These are phyloP conservation scores for Hoplostethus mediterraneus DNA, from an alignment of 2,797 vertebrate genomes.

Conservation along the genomic window DNA sequence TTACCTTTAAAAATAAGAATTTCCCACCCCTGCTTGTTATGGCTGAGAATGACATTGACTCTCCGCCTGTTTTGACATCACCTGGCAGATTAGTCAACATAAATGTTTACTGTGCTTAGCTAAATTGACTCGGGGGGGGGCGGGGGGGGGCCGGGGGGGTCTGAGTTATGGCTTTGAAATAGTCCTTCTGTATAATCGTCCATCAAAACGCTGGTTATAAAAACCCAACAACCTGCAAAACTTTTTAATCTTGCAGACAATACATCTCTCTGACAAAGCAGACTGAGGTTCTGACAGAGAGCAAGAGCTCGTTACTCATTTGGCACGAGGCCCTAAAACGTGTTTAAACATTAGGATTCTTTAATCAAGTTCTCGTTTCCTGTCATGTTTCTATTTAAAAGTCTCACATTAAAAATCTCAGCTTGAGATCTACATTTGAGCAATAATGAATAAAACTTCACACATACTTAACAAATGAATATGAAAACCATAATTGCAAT, in stretches of 20 bases:
- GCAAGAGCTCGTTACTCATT: constrained; percentile 53
- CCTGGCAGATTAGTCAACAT: constrained; percentile 58
- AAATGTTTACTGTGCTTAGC: constrained; percentile 37
- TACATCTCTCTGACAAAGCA: constrained; percentile 64
- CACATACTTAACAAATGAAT: constrained; percentile 30
- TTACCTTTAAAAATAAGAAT: constrained; percentile 11
- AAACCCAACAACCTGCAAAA: constrained; percentile 60
- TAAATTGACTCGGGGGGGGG: constrained; percentile 29
- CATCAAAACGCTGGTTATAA: constrained; percentile 59
- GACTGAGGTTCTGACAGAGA: constrained; percentile 53
- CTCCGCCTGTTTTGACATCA: constrained; percentile 49
- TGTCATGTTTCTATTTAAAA: constrained; percentile 22
- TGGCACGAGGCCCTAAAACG: constrained; percentile 52
- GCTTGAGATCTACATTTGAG: too few species aligned
- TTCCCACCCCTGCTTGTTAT: constrained; percentile 34
- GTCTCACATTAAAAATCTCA: constrained; percentile 28
- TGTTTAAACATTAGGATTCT: constrained; percentile 48
- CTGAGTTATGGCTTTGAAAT: constrained; percentile 51
- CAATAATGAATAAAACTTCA: background rate
- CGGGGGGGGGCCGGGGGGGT: too few species aligned
- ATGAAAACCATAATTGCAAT: background rate
- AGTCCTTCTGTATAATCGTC: constrained; percentile 57
- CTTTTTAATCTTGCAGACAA: constrained; percentile 44
- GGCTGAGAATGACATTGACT: constrained; percentile 49
- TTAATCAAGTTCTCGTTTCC: constrained; percentile 32